Conservation (phyloP, 2,113 vertebrate genomes). For the Toxotes chatareus region DNA sequence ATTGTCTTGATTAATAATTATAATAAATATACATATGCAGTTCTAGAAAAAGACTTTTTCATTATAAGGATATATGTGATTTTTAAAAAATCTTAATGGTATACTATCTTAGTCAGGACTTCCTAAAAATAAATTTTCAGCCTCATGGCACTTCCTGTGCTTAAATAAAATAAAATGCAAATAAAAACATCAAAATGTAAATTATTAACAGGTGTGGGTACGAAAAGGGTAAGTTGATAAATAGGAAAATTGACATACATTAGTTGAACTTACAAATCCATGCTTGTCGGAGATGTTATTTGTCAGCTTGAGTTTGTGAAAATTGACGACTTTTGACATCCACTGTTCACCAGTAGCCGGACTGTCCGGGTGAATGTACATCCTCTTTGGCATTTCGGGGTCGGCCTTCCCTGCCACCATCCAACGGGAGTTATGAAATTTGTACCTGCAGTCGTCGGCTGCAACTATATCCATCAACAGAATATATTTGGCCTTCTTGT, state of each 20-base stretch:
- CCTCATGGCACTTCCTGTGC: neutral
- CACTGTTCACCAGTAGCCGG: slow-evolving; percentile 98
- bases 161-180: neutral
- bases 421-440: slow-evolving; percentile 99
- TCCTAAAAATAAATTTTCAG: neutral
- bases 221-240: slow-evolving; percentile 58
- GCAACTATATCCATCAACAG: slow-evolving; percentile 99
- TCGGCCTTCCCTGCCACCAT: slow-evolving; percentile 99
- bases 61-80: neutral
- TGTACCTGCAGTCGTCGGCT: slow-evolving; percentile 99
- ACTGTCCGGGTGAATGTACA: slow-evolving; percentile 99
- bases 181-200: slow-evolving; percentile 12
- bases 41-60: neutral
- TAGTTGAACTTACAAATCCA: slow-evolving; percentile 95
- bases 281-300: slow-evolving; percentile 99
- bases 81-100: neutral
- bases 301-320: slow-evolving; percentile 99
- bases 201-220: neutral
- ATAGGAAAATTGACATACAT: slow-evolving; percentile 80
- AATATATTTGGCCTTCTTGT: slow-evolving; percentile 99
- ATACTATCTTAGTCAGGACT: neutral
- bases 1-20: neutral
- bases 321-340: slow-evolving; percentile 99
- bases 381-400: slow-evolving; percentile 99
- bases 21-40: neutral